phyloP scores from a whole-genome alignment of 1,140 invertebrate genomes.

The Zaprionus capensis region DNA sequence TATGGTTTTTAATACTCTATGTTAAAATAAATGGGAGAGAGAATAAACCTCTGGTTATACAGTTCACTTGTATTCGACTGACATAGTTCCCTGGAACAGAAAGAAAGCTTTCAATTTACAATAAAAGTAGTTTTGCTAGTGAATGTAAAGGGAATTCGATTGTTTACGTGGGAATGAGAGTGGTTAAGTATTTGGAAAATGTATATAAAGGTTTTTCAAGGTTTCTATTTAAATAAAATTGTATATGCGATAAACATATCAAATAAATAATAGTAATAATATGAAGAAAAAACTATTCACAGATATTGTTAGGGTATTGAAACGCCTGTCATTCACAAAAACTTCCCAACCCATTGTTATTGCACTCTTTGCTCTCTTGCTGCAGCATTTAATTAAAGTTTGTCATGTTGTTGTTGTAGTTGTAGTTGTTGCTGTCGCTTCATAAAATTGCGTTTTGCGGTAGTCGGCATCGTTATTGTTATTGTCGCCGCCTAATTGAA shows the following conservation, averaged over 20 bases:
- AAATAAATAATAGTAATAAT: too few species aligned
- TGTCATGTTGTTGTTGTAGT: constrained; percentile 26
- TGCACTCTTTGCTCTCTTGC: constrained; percentile 5
- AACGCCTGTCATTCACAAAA: background rate
- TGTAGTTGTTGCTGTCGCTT: constrained; percentile 26
- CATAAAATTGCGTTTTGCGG: constrained; percentile 44
- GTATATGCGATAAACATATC: too few species aligned
- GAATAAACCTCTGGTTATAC: background rate
- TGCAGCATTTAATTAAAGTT: constrained; percentile 44
- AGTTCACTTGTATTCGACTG: background rate
- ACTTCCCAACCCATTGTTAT: constrained; percentile 1
- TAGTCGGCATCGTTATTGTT: constrained; percentile 26
- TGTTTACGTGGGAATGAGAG: background rate
- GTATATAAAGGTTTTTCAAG: too few species aligned
- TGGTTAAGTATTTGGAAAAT: too few species aligned
- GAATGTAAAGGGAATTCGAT: background rate
- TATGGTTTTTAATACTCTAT: constrained; percentile 28
- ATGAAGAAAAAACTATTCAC: background rate
- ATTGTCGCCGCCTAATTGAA: constrained; percentile 62
- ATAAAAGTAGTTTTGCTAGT: background rate
- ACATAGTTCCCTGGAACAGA: background rate
- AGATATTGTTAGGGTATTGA: background rate
- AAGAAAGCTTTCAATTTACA: background rate
- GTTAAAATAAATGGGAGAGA: constrained; percentile 3
- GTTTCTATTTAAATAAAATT: too few species aligned